Base-by-base conservation (phyloP, 2,113 vertebrate species). In the Fukomys damarensis region DNA sequence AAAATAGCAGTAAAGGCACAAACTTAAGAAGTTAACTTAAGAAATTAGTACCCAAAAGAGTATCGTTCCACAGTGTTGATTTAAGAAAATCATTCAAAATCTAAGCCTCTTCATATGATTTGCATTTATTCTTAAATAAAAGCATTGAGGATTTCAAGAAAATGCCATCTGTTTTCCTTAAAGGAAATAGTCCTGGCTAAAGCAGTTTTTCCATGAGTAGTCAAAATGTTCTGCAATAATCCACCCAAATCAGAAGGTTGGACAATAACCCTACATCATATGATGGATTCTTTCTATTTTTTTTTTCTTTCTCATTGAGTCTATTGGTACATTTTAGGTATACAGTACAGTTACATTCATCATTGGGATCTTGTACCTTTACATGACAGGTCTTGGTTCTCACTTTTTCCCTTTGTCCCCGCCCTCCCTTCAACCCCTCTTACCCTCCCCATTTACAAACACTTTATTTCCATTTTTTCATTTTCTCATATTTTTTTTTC, bases 81-180 rank as follows among this genome's bases (percentile, higher is more conserved):
- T 65, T 65, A 41, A 41, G n/a, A 63, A 65, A 65, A 79, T 38
- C 30, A 54, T 46, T 86, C 70, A 35, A 86, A 89, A 65, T 72
- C 1, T 86, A 89, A 89, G 41, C 5, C 46, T 92, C 59, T 92
- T 95, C 35, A 72, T 63, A 49, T 72, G 2, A n/a, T 35, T 95
- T 87, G n/a, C 26, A 82, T 91, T 83, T 80, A 83, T 72, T 3
- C 26, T 56, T 86, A n/a, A 96, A 76, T 82, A 96, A 97, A 80
- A 89, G 14, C 52, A 80, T 59, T 35, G 30, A 96, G 74, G 93
- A 80, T 93, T 77, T 91, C 43, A 79, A 86, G 52, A 91, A 94
- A 96, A 95, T 80, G 0, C 3, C 35, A 49, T 92, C 32, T 70
- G 24, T 82, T 91, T 84, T 92, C n/a, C 89, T 59, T 76, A 79